Conservation (phyloP, 2,113 vertebrate genomes). For the Tenebrosternarchus preto region DNA sequence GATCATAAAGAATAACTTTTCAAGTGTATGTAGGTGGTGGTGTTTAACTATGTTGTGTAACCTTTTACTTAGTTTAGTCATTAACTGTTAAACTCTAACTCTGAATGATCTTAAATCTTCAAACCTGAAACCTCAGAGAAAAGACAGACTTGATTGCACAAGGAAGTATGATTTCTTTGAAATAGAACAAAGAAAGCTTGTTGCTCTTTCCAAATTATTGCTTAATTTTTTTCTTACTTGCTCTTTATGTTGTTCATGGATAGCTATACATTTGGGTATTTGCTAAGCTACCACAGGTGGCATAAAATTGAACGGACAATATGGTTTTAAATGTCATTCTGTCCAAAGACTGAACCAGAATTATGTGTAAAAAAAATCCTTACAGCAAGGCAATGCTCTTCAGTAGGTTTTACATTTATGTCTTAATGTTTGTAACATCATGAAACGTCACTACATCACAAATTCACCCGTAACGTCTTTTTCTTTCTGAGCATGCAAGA, state of each 20-base stretch:
- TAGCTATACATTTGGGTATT: neutral
- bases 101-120: neutral
- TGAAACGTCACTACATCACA: neutral
- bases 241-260: too few relatives aligned
- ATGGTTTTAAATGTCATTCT: neutral
- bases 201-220: neutral
- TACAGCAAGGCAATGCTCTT: neutral
- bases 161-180: neutral
- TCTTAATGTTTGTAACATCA: neutral
- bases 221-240: neutral
- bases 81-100: conserved; percentile 31
- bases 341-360: neutral
- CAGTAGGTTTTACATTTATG: neutral
- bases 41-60: conserved; percentile 27
- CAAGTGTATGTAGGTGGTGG: conserved; percentile 46
- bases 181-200: neutral
- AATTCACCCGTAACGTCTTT: neutral
- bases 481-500: neutral
- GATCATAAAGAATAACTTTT: conserved; percentile 74
- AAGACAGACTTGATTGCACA: neutral
- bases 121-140: neutral
- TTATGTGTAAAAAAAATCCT: neutral
- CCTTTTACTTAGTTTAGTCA: conserved; percentile 25
- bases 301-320: neutral
- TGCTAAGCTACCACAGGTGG: neutral